Conservation (phyloP, 1,140 invertebrate species). For the Homarus americanus region DNA sequence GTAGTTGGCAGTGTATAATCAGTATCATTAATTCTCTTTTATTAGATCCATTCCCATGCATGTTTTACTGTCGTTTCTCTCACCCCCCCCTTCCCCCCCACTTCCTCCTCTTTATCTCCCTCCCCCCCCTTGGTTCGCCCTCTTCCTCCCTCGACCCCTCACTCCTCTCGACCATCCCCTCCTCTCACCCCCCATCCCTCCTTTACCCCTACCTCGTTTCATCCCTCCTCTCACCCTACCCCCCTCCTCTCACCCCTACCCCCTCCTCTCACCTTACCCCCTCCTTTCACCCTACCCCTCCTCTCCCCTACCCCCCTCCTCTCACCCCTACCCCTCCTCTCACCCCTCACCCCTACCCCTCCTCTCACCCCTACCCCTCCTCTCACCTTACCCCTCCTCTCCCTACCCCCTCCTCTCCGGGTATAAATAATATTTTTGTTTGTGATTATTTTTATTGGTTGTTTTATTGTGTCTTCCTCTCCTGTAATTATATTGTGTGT, state of each 20-base stretch:
- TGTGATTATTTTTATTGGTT: background rate
- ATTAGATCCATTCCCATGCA: background rate
- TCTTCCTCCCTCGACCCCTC: no score
- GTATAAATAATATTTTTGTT: background rate
- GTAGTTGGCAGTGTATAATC: background rate
- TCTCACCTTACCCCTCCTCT: background rate
- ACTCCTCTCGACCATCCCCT: no score
- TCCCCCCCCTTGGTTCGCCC: no score
- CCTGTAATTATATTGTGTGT: conserved; percentile 17
- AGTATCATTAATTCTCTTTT: background rate
- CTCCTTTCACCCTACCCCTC: background rate
- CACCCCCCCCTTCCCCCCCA: background rate
- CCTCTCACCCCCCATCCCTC: background rate
- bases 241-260: background rate
- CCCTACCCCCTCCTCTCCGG: background rate
- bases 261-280: no score
- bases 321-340: background rate
- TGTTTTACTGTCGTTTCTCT: background rate
- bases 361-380: no score
- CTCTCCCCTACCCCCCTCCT: background rate
- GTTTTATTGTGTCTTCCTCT: background rate
- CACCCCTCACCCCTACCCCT: background rate
- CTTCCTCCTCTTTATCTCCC: no score
- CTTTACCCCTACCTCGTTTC: no score
- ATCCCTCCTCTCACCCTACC: background rate